Conservation (phyloP, 2,888 invertebrate genomes). For the Seira sanloemensis region DNA sequence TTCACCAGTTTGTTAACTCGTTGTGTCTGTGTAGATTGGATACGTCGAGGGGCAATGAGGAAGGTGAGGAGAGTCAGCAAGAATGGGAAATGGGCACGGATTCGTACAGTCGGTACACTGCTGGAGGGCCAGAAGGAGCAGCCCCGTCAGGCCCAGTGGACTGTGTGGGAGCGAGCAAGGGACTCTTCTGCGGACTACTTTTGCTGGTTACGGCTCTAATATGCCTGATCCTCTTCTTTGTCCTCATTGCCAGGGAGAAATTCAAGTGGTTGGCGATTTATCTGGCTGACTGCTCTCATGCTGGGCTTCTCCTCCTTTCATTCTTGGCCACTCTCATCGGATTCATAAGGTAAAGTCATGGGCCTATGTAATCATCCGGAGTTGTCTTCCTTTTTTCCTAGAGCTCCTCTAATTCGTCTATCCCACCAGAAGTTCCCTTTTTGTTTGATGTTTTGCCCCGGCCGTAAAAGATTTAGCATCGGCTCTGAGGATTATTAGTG, state of each 20-base stretch:
- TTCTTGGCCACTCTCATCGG: conserved; percentile 93
- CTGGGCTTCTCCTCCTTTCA: conserved; percentile 90
- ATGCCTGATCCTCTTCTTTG: conserved; percentile 96
- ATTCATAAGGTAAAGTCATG: conserved; percentile 85
- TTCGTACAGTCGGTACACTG: conserved; percentile 72
- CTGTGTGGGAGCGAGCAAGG: conserved; percentile 95
- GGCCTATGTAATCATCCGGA: not conserved
- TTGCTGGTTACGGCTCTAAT: conserved; percentile 93
- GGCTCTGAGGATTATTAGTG: not conserved
- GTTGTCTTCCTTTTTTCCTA: not conserved
- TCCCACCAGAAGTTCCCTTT: not conserved
- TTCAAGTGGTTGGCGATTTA: conserved; percentile 91
- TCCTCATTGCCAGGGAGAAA: conserved; percentile 90
- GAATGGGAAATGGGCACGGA: conserved; percentile 74
- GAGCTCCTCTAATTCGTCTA: too few species aligned
- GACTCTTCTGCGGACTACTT: conserved; percentile 92
- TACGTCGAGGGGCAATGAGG: conserved; percentile 68
- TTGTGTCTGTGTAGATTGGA: conserved; percentile 30
- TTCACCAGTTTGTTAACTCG: conserved; percentile 57
- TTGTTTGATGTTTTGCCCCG: not conserved
- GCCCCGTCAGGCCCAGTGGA: conserved; percentile 83
- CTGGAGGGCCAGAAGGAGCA: conserved; percentile 68
- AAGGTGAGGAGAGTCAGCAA: conserved; percentile 73
- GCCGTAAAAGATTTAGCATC: not conserved
- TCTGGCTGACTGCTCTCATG: conserved; percentile 93